Evolutionary conservation across 2,113 vertebrate genomes (phyloP), one percentile per base, ranked within the genome.

Genomic region (Apodemus speciosus): DNA sequence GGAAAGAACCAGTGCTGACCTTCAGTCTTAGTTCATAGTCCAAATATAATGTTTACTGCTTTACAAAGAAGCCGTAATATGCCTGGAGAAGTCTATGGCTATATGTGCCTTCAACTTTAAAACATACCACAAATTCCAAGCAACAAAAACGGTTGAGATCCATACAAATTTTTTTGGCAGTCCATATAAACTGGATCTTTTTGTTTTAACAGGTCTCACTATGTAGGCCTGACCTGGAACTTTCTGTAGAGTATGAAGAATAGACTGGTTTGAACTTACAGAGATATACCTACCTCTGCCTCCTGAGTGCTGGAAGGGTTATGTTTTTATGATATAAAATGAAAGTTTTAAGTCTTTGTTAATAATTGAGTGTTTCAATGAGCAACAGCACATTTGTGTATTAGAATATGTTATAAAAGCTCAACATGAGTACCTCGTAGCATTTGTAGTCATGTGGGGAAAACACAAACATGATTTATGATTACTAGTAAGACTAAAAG

Each of bases 301-400:
- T 64, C 81, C 16, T 11, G 2, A 64, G 27, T n/a, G 1, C 62
- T 85, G 10, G 30, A 11, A 46, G 9, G 9, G 8, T 64, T 30
- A 53, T 68, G 30, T 32, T 85, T 68, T 81, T 94, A 79, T 71
- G 18, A 89, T 25, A 85, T 9, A 79, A 80, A 94, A 73, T 40
- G 14, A 88, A 94, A 87, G 11, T 13, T 53, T 23, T 88, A 76
- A 90, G 85, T 92, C 21, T 86, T 92, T 46, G 80, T 72, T 35
- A 68, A 30, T 46, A 77, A 86, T 84, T 27, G 21, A 85, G 4
- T 91, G 92, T 79, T 93, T 93, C 15, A 92, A 58, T 80, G 91
- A 92, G 25, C 86, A 62, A 35, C 51, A 58, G 2, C 56, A 84
- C 2, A 75, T 94, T 90, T 89, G 66, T 3, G 80, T 60, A 35